A percentile compares a stretch with the other conserved stretches of the same genome.
Conservation (phyloP, 2,888 invertebrate species). For the Ganaspis brasiliensis region DNA sequence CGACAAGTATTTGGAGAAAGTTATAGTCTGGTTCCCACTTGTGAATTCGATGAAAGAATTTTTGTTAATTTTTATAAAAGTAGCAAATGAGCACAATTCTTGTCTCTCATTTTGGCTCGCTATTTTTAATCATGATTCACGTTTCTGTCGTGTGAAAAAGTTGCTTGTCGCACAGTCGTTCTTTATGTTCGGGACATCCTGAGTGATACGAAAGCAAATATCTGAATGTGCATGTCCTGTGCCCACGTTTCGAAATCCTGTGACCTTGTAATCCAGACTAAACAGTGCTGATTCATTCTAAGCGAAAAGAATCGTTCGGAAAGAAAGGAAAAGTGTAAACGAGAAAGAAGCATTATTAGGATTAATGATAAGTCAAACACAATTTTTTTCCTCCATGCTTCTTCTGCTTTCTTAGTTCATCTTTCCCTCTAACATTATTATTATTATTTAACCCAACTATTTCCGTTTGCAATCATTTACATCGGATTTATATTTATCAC, state of each 20-base stretch:
- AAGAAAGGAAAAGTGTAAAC: background rate
- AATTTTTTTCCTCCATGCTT: too few species aligned
- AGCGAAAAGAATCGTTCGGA: background rate
- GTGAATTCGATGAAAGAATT: too few species aligned
- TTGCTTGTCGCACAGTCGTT: background rate
- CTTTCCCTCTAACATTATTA: too few species aligned
- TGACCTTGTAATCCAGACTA: slow-evolving; percentile 11
- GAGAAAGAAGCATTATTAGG: too few species aligned
- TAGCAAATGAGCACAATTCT: background rate
- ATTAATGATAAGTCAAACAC: too few species aligned
- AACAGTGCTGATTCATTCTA: background rate
- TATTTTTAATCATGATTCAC: slow-evolving; percentile 5
- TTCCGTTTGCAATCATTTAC: too few species aligned
- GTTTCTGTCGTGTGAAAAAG: background rate
- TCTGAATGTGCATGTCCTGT: slow-evolving; percentile 13
- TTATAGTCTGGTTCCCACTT: too few species aligned
- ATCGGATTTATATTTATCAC: too few species aligned
- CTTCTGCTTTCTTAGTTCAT: too few species aligned
- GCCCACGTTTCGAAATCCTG: slow-evolving; percentile 26
- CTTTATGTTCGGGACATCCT: slow-evolving; percentile 18
- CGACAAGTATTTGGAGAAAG: too few species aligned
- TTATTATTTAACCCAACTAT: too few species aligned
- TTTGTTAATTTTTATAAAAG: background rate
- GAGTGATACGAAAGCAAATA: slow-evolving; percentile 12
- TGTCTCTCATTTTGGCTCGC: background rate